Percentiles rank a stretch among this genome's conserved stretches.
phyloP scores from a whole-genome alignment of 2,888 invertebrate genomes.

The Cryptus viduatorius region DNA sequence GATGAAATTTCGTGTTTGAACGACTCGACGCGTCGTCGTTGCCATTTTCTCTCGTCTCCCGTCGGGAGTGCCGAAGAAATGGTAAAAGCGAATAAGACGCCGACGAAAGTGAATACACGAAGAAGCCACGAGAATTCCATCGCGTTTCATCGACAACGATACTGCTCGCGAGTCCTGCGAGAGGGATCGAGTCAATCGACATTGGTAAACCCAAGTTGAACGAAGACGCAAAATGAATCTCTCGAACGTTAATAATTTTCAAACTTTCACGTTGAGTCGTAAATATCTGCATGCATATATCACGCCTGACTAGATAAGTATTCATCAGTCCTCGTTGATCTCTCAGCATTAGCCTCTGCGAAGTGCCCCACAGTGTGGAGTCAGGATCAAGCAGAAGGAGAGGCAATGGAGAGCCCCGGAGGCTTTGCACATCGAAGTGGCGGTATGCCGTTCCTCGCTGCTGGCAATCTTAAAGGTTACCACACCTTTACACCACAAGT shows the following conservation, averaged over 20 bases:
- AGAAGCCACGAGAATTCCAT: conserved; percentile 37
- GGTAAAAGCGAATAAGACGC: conserved; percentile 34
- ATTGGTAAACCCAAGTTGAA: background rate
- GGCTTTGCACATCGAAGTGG: conserved; percentile 31
- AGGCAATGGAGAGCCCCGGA: conserved; percentile 8
- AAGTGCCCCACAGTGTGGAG: background rate
- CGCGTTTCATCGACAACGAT: background rate
- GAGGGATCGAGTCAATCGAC: background rate
- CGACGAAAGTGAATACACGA: conserved; percentile 25
- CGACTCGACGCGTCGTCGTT: conserved; percentile 1
- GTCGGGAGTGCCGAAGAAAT: background rate
- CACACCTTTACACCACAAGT: conserved; percentile 53
- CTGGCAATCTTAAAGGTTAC: conserved; percentile 53
- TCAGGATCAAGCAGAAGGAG: conserved; percentile 1
- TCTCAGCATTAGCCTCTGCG: conserved; percentile 32
- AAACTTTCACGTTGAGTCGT: conserved; percentile 21
- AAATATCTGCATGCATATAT: conserved; percentile 27
- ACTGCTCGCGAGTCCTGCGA: background rate
- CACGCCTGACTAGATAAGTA: conserved; percentile 48
- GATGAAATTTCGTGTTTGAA: conserved; percentile 37
- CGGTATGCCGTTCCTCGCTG: conserved; percentile 29
- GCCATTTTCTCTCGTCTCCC: conserved; percentile 31
- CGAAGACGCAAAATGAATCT: background rate
- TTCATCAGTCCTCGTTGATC: conserved; percentile 53
- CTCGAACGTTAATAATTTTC: conserved; percentile 1